Percentiles rank a stretch among this genome's conserved stretches.
Evolutionary conservation across 2,113 vertebrate species (phyloP).

Genomic region (Hymenochirus boettgeri): DNA sequence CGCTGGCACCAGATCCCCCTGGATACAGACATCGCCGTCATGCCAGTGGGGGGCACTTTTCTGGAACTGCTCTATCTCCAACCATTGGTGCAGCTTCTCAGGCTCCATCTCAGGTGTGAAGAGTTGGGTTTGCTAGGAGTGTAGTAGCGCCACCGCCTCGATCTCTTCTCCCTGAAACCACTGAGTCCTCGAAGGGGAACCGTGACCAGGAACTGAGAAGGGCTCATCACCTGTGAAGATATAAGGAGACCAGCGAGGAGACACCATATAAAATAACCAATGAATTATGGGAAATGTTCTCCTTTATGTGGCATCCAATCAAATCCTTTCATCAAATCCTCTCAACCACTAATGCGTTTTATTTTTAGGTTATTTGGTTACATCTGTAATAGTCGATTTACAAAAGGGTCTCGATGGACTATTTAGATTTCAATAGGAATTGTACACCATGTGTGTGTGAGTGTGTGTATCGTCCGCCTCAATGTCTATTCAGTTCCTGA

Average conservation of each 20-base stretch:
- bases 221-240: conserved; percentile 65
- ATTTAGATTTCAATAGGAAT: no score
- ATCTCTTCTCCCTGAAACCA: conserved; percentile 61
- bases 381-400: no score
- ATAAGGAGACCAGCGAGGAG: not conserved
- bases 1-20: conserved; percentile 72
- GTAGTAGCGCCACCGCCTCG: conserved; percentile 70
- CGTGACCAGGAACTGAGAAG: conserved; percentile 68
- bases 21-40: conserved; percentile 61
- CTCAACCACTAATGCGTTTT: no score
- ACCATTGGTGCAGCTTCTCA: conserved; percentile 74
- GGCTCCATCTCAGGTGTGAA: conserved; percentile 67
- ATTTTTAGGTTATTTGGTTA: no score
- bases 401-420: no score
- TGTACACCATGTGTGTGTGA: no score
- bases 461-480: no score
- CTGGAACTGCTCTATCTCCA: conserved; percentile 70
- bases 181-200: conserved; percentile 69
- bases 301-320: no score
- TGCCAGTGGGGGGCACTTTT: conserved; percentile 75
- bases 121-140: conserved; percentile 59
- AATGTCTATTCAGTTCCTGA: no score
- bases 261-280: no score
- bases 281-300: no score
- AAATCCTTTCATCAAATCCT: no score